Base-by-base conservation (phyloP, 2,797 vertebrate genomes). In the Chelon labrosus region DNA sequence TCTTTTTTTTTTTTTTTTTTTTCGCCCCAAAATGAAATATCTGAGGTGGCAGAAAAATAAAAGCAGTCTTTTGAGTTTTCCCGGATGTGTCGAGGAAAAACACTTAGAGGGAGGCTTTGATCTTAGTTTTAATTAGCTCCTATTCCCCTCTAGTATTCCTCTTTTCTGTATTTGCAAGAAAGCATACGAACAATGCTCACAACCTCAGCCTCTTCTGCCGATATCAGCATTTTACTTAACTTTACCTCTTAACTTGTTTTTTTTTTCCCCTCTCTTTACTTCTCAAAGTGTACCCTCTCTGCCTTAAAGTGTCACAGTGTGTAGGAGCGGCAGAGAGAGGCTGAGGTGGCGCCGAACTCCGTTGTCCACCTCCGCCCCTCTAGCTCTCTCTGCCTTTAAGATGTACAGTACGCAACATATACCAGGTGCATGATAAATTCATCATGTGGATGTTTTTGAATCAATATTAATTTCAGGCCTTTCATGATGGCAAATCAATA, bases 91-190 rank as follows among this genome's bases (percentile, higher is more conserved):
- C 91, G 91, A 92, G 91, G 91, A 94, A 94, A 92, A 94, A 88
- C 93, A 93, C 92, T 93, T 89, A 90, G 77, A 94, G 91, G 91
- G 88, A 90, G 80, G 86, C 92, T 94, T 95, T 95, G 92, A 94
- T 94, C 91, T 93, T 86, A 83, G 88, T 92, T 92, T 93, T 94
- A 94, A 94, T 94, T 94, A 93, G 93, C 89, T 91, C 84, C 87
- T 80, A 93, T 94, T 79, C 90, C 92, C 92, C 94, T 94, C 91
- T 91, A 94, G 94, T 94, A 94, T 94, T 94, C 92, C 91, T 93
- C 90, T 91, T 91, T 90, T 93, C 92, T 92, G 90, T 92, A 91
- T 92, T 92, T 91, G 92, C 92, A 92, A 92, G 90, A 93, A 93
- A 92, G 88, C 89, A 57, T 75, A 86, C 49, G 90, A 93, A 94